Base-by-base conservation (phyloP, 2,113 vertebrate species). In the Crotalus tigris region DNA sequence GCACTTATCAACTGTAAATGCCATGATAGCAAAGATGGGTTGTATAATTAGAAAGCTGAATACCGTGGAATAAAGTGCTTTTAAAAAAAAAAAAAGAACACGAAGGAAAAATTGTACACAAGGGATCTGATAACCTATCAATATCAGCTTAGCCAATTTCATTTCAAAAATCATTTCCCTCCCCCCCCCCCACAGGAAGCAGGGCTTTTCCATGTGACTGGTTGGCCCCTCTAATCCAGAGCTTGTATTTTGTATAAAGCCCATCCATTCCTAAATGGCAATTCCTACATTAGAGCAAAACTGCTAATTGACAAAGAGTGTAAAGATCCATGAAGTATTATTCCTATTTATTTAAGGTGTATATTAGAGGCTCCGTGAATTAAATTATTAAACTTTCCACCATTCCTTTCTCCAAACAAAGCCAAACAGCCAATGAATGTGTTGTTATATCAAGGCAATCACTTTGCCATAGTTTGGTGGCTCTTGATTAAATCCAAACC, bases 231-330 rank as follows among this genome's bases (percentile, higher is more conserved):
- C 15, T 44, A 55, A 1, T 4, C 24, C 55, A 12, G 9, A 46
- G 44, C 55, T 23, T 2, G 0, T 57, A 69, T 61, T 0, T 0
- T 87, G 33, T 58, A 24, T 39, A 53, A 90, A 92, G 90, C 91
- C 39, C 91, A 59, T 0, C 0, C 91, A 23, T 19, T 0, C 1
- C 39, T 64, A 0, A 0, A 57, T 0, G 69, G 87, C 0, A 0
- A 87, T n/a, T 33, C 44, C 54, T 57, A 44, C 2, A 1, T 33
- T 57, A 87, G 26, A 88, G 2, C 33, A 64, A 69, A 46, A 93
- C 12, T 59, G 53, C 57, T 29, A 33, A 2, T 26, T 29, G 29
- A 11, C 17, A 53, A 15, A 11, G 24, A 55, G 19, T 61, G 17
- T 64, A 64, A 87, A 64, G n/a, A 33, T 4, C 26, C 29, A 51